Evolutionary conservation across 2,888 invertebrate species (phyloP).

Genomic region (Leucophora obtusa): DNA sequence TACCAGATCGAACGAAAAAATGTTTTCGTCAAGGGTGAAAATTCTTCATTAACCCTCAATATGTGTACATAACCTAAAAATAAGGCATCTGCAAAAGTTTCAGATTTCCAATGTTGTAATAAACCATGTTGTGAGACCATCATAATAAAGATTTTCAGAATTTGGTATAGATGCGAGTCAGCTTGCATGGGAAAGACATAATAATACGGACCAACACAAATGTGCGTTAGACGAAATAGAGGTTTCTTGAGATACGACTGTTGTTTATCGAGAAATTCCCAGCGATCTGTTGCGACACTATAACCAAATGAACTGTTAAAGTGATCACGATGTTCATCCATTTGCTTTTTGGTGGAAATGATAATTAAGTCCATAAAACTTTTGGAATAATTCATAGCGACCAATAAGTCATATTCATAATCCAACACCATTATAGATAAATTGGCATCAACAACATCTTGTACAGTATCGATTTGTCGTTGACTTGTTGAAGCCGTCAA

Average conservation of each 20-base stretch:
- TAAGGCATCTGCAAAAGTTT: constrained; percentile 69
- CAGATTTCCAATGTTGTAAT: constrained; percentile 66
- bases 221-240: constrained; percentile 69
- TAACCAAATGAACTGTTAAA: constrained; percentile 71
- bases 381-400: constrained; percentile 48
- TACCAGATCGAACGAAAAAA: constrained; percentile 67
- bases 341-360: constrained; percentile 54
- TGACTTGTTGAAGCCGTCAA: constrained; percentile 67
- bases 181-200: constrained; percentile 69
- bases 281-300: constrained; percentile 70
- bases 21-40: constrained; percentile 65
- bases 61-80: constrained; percentile 63
- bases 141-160: constrained; percentile 68
- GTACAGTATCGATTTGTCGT: constrained; percentile 67
- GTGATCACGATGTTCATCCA: constrained; percentile 67
- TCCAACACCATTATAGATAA: constrained; percentile 67
- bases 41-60: constrained; percentile 57
- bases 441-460: constrained; percentile 70
- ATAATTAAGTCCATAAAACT: constrained; percentile 65
- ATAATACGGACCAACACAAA: constrained; percentile 71
- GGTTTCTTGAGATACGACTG: constrained; percentile 68
- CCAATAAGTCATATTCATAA: constrained; percentile 66
- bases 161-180: constrained; percentile 69
- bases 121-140: constrained; percentile 68
- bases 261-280: constrained; percentile 70